Percentiles rank a stretch among this genome's conserved stretches.
phyloP scores from a whole-genome alignment of 2,113 vertebrate species.

The Vidua macroura region DNA sequence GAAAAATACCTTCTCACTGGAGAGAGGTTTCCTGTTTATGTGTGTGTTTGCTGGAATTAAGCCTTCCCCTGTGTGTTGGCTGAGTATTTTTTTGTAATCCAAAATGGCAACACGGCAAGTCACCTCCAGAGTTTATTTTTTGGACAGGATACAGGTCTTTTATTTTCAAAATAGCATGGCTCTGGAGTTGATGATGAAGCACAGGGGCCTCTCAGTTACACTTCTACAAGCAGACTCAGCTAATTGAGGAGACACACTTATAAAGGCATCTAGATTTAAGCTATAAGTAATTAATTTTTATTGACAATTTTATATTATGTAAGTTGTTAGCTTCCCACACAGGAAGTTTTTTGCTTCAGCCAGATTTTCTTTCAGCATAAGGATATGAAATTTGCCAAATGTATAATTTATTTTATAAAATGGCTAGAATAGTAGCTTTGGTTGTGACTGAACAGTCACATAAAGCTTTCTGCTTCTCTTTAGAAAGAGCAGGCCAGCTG shows the following conservation, averaged over 20 bases:
- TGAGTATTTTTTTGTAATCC: constrained; percentile 22
- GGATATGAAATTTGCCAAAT: constrained; percentile 12
- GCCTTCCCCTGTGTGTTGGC: constrained; percentile 60
- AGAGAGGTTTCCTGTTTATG: constrained; percentile 74
- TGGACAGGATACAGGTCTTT: constrained; percentile 65
- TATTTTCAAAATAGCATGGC: constrained; percentile 50
- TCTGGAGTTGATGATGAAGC: constrained; percentile 26
- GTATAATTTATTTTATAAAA: neutral
- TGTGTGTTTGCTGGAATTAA: constrained; percentile 69
- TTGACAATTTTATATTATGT: constrained; percentile 22
- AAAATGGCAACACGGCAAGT: constrained; percentile 50
- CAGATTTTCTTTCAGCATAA: constrained; percentile 40
- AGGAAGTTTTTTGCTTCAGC: neutral
- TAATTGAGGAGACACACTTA: neutral
- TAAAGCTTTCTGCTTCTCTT: neutral
- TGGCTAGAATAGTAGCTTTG: neutral
- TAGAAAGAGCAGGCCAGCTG: neutral
- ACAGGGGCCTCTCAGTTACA: constrained; percentile 11
- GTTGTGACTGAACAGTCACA: neutral
- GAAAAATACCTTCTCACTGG: constrained; percentile 71
- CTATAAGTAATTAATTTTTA: constrained; percentile 46
- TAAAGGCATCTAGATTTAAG: constrained; percentile 3
- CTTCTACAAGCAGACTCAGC: neutral
- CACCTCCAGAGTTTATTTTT: constrained; percentile 45
- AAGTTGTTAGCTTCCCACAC: constrained; percentile 25